Evolutionary conservation across 2,888 invertebrate species (phyloP).

Genomic region (Mechanitis messenoides): DNA sequence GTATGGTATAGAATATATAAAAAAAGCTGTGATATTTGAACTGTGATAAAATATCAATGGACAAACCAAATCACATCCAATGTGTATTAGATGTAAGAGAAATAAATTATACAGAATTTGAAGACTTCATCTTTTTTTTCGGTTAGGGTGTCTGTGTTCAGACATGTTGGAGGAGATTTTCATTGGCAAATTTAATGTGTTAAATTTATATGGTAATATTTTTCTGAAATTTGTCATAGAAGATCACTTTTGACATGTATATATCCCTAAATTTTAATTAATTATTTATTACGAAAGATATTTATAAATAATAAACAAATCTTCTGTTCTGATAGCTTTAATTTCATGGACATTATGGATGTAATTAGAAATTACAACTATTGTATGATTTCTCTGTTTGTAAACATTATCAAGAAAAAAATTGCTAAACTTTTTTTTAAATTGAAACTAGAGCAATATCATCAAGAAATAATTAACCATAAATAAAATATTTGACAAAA

Average conservation of each 20-base stretch:
- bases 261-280: slow-evolving; percentile 40
- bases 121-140: slow-evolving; percentile 61
- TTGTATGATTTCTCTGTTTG: too few relatives aligned
- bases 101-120: slow-evolving; percentile 52
- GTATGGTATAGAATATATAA: slow-evolving; percentile 57
- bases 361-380: too few relatives aligned
- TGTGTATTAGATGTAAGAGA: slow-evolving; percentile 41
- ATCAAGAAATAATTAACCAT: too few relatives aligned
- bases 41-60: slow-evolving; percentile 38
- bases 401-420: too few relatives aligned
- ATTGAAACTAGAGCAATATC: too few relatives aligned
- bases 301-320: too few relatives aligned
- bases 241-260: slow-evolving; percentile 70
- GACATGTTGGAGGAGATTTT: slow-evolving; percentile 71
- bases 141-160: slow-evolving; percentile 71
- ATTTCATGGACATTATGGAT: too few relatives aligned
- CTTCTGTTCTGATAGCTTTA: too few relatives aligned
- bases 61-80: slow-evolving; percentile 14
- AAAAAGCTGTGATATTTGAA: slow-evolving; percentile 22
- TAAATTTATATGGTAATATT: too few relatives aligned
- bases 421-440: too few relatives aligned
- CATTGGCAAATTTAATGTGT: slow-evolving; percentile 35
- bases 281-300: too few relatives aligned
- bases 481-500: too few relatives aligned
- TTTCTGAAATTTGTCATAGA: slow-evolving; percentile 39